phyloP scores from a whole-genome alignment of 2,797 vertebrate species.

The Labroides dimidiatus region DNA sequence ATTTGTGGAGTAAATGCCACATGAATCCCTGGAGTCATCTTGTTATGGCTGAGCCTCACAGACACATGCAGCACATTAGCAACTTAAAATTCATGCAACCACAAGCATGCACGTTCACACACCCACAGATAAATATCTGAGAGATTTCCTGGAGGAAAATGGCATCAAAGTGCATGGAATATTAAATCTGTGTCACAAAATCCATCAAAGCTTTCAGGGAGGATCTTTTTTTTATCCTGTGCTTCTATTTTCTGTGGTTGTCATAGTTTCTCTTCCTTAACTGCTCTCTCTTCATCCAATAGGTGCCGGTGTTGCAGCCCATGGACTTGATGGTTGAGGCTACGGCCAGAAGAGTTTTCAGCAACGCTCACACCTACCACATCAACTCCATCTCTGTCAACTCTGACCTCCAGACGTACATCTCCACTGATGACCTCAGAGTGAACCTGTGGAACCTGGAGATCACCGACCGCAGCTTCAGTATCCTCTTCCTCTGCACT shows the following conservation, averaged over 20 bases:
- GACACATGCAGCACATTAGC: conserved; percentile 2
- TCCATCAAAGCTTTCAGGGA: conserved; percentile 9
- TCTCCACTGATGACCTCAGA: conserved; percentile 95
- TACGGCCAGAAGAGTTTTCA: conserved; percentile 91
- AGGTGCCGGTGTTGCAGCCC: conserved; percentile 96
- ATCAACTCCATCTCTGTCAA: conserved; percentile 99
- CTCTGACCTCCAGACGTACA: conserved; percentile 96
- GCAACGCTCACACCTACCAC: conserved; percentile 96
- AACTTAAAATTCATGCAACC: background rate
- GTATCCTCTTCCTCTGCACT: conserved; percentile 86
- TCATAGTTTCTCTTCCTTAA: conserved; percentile 1
- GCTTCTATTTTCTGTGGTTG: background rate
- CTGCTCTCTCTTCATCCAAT: conserved; percentile 9
- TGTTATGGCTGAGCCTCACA: conserved; percentile 3
- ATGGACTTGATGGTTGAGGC: conserved; percentile 99
- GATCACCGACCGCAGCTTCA: conserved; percentile 97
- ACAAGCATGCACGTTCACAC: background rate
- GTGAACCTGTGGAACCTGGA: conserved; percentile 98
- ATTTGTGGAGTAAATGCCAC: conserved; percentile 71
- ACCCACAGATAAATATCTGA: conserved; percentile 39
- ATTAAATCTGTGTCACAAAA: background rate
- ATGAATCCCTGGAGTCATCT: conserved; percentile 53
- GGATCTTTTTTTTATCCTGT: background rate
- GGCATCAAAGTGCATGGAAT: conserved; percentile 21
- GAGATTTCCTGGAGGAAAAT: background rate